Percentiles rank a stretch among this genome's conserved stretches.
phyloP scores from a whole-genome alignment of 2,797 vertebrate species.

The Hemibagrus guttatus region DNA sequence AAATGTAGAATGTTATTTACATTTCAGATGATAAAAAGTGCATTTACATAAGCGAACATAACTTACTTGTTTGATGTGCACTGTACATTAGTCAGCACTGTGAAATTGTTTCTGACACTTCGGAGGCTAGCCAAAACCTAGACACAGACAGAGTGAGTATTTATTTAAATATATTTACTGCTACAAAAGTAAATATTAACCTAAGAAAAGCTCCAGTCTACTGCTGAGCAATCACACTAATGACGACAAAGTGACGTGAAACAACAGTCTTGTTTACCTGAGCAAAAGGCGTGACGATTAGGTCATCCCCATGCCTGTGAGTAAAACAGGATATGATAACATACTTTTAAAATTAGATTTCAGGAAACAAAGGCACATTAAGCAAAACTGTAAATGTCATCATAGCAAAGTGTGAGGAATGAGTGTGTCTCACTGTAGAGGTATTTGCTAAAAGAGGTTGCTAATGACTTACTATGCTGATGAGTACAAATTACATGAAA shows the following conservation, averaged over 20 bases:
- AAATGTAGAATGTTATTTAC: no score
- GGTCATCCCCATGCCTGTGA: slow-evolving; percentile 94
- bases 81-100: slow-evolving; percentile 91
- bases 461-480: background rate
- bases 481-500: slow-evolving; percentile 23
- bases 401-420: background rate
- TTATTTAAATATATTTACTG: background rate
- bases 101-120: slow-evolving; percentile 97
- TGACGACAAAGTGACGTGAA: slow-evolving; percentile 19
- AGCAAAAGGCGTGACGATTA: slow-evolving; percentile 98
- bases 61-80: slow-evolving; percentile 94
- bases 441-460: background rate
- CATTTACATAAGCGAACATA: background rate
- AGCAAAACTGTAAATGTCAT: background rate
- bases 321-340: slow-evolving; percentile 32
- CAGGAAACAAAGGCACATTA: slow-evolving; percentile 21
- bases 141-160: slow-evolving; percentile 40
- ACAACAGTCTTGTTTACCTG: slow-evolving; percentile 80
- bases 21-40: background rate
- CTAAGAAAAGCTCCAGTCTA: background rate
- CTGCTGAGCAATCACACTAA: slow-evolving; percentile 24
- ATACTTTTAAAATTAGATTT: background rate
- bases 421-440: slow-evolving; percentile 1
- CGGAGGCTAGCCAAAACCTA: slow-evolving; percentile 95
- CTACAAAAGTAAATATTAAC: slow-evolving; percentile 25